Percentiles rank a stretch among this genome's conserved stretches.
Conservation (phyloP, 1,140 invertebrate genomes). For the Drosophila yakuba region DNA sequence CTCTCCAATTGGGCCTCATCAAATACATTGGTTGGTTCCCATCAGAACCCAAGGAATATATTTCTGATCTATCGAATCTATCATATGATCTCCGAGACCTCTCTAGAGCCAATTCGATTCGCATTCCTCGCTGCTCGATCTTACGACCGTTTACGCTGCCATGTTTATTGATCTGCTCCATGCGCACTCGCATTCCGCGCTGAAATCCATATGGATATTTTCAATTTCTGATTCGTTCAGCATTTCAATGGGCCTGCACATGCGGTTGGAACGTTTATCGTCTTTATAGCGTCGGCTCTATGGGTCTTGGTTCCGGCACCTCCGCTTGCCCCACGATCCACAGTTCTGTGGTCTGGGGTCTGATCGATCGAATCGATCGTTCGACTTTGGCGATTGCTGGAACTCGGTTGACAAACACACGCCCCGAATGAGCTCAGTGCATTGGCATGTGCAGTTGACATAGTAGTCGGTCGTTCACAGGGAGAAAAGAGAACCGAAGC, state of each 20-base stretch:
- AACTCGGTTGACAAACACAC: conserved; percentile 73
- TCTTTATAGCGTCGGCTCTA: conserved; percentile 6
- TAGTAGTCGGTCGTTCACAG: conserved; percentile 3
- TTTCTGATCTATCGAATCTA: no score
- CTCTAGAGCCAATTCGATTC: conserved; percentile 21
- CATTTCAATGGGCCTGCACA: conserved; percentile 67
- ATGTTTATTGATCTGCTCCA: conserved; percentile 47
- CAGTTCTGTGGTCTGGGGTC: conserved; percentile 1
- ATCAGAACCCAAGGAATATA: no score
- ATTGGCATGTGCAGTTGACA: conserved; percentile 76
- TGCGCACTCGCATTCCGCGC: conserved; percentile 56
- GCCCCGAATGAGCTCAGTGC: conserved; percentile 74
- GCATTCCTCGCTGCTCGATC: conserved; percentile 32
- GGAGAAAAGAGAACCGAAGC: neutral
- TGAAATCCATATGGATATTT: conserved; percentile 68
- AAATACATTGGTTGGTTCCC: no score
- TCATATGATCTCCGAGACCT: conserved; percentile 5
- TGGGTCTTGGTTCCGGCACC: conserved; percentile 15
- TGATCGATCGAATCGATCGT: conserved; percentile 37
- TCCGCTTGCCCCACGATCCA: neutral
- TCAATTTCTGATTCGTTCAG: conserved; percentile 61
- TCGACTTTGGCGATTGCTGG: conserved; percentile 59
- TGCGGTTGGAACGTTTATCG: conserved; percentile 63
- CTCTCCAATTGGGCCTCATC: no score
- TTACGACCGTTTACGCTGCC: conserved; percentile 38